phyloP scores from a whole-genome alignment of 2,888 invertebrate genomes.

The Agrenia bidenticulata region DNA sequence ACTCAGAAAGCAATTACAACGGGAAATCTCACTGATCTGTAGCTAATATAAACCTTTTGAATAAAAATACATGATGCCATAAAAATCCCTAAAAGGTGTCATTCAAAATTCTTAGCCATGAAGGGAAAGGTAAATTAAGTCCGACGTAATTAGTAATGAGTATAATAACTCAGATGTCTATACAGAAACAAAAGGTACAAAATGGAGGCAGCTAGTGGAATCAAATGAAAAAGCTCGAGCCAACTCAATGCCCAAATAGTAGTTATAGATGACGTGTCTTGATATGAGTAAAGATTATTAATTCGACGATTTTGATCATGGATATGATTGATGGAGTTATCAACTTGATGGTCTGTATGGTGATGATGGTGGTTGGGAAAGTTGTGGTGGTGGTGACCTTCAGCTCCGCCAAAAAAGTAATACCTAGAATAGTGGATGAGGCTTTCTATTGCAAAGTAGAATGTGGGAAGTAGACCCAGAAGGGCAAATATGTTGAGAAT shows the following conservation, averaged over 20 bases:
- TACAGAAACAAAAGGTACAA: constrained; percentile 41
- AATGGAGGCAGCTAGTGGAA: constrained; percentile 39
- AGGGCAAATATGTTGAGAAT: constrained; percentile 41
- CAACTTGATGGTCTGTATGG: not conserved
- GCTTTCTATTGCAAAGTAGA: constrained; percentile 43
- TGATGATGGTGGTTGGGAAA: not conserved
- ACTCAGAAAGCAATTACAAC: no score
- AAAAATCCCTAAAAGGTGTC: no score
- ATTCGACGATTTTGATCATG: not conserved
- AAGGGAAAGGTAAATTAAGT: no score
- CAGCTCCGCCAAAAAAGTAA: constrained; percentile 12
- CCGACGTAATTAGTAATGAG: constrained; percentile 19
- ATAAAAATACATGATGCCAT: no score
- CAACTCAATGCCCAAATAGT: constrained; percentile 45
- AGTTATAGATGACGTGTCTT: constrained; percentile 29
- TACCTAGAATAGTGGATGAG: constrained; percentile 36
- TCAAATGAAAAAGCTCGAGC: constrained; percentile 45
- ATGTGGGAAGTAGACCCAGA: constrained; percentile 40
- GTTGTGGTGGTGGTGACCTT: not conserved
- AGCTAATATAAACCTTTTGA: no score
- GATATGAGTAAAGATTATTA: not conserved
- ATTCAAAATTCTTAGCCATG: no score
- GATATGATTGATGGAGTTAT: not conserved
- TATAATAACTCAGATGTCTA: constrained; percentile 42
- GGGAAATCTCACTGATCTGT: no score